phyloP scores from a whole-genome alignment of 2,797 vertebrate species.

The Acropternis orthonyx region DNA sequence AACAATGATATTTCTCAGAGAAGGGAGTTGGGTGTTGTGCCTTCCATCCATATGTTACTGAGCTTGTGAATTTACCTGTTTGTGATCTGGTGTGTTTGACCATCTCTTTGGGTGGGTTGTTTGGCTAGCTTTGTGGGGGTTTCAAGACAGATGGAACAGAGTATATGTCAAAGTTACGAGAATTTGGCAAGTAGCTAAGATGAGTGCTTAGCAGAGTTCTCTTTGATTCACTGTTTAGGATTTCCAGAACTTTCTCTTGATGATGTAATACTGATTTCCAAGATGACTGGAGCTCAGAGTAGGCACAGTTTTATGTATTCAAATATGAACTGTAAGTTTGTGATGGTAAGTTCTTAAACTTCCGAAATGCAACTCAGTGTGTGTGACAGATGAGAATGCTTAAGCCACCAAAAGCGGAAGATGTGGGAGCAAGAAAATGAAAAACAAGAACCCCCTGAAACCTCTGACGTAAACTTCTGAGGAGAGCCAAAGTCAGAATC shows the following conservation, averaged over 20 bases:
- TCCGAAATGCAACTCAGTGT: background rate
- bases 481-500: slow-evolving; percentile 9
- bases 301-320: background rate
- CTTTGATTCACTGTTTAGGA: background rate
- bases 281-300: background rate
- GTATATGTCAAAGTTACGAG: background rate
- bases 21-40: background rate
- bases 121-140: background rate
- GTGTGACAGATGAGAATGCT: background rate
- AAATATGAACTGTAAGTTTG: background rate
- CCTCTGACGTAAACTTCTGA: slow-evolving; percentile 39
- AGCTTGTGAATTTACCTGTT: background rate
- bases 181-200: background rate
- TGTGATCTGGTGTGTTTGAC: background rate
- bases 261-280: background rate
- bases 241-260: background rate
- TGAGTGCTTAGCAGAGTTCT: background rate
- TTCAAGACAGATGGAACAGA: background rate
- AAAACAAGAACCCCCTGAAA: slow-evolving; percentile 21
- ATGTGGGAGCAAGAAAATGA: background rate
- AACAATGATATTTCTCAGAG: background rate
- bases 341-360: background rate
- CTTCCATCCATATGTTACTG: background rate
- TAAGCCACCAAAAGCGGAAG: background rate
- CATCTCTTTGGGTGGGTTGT: background rate